A percentile compares a stretch with the other conserved stretches of the same genome.
Conservation (phyloP, 2,888 invertebrate genomes). For the Trachelus troglodyta region DNA sequence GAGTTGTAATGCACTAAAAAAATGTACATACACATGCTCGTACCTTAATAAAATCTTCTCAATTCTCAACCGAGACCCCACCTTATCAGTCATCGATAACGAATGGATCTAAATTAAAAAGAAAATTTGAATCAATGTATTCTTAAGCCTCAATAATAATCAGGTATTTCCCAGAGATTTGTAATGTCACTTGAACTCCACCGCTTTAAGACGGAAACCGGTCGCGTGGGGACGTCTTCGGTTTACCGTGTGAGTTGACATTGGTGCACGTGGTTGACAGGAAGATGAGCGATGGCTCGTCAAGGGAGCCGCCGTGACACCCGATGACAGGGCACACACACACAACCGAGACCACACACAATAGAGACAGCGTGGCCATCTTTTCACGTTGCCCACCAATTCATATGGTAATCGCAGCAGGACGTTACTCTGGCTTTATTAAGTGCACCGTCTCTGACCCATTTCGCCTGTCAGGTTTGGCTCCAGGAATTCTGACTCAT, state of each 20-base stretch:
- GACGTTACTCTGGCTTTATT: constrained; percentile 50
- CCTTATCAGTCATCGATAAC: not conserved
- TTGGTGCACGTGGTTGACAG: constrained; percentile 21
- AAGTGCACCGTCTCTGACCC: constrained; percentile 49
- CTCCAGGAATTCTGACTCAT: constrained; percentile 46
- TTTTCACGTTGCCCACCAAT: constrained; percentile 38
- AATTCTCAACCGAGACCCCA: not conserved
- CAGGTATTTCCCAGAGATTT: not conserved
- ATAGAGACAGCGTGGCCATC: constrained; percentile 26
- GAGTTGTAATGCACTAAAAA: not conserved
- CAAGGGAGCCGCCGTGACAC: constrained; percentile 44
- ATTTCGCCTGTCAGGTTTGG: constrained; percentile 49
- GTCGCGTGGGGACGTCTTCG: constrained; percentile 27
- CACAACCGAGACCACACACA: constrained; percentile 44
- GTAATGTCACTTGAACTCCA: not conserved
- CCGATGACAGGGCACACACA: constrained; percentile 46
- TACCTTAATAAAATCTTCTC: not conserved
- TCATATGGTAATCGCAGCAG: constrained; percentile 53
- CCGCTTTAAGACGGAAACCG: constrained; percentile 29
- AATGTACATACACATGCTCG: not conserved
- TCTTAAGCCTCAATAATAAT: not conserved
- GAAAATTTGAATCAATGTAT: not conserved
- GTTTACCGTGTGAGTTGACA: constrained; percentile 8
- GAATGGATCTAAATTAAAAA: not conserved
- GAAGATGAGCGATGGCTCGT: constrained; percentile 49